Evolutionary conservation across 2,888 invertebrate genomes (phyloP), one percentile per base, ranked within the genome.

Genomic region (Mesorhabditis sp.): DNA sequence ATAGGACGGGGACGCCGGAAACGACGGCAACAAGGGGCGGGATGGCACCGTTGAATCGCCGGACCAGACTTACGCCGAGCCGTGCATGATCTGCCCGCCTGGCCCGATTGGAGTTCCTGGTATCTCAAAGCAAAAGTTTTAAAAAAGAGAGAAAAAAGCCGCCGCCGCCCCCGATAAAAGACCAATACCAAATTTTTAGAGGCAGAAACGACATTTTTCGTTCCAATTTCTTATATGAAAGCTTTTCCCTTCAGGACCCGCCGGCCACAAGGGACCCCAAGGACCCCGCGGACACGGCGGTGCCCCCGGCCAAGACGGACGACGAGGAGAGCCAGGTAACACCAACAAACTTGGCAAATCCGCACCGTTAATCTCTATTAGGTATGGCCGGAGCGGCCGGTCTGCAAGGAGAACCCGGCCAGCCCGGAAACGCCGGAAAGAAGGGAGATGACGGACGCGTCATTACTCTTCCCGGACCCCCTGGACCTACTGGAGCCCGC

Each of bases 361-460:
- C n/a, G 2, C 2, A 50, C 7, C n/a, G 58, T n/a, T 2, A 50
- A 50, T 50, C n/a, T 50, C 10, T 2, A 2, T 50, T 50, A 50
- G 83, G 83, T 65, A 83, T 83, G 83, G 72, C 74, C 6, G 83
- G 83, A 72, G 77, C 82, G 63, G 77, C 80, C 6, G 82, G 82
- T 63, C 77, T 78, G 4, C 74, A 74, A 67, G 80, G 79, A 43
- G 71, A 72, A 6, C 77, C 75, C 45, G 78, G 78, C 68, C 71
- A 74, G 62, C 74, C 72, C 44, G 79, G 79, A 71, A 69, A 73
- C 43, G 67, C 67, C 42, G 78, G 81, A 44, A 73, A 76, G 72
- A 72, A 72, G 69, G 78, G 79, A 65, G 73, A 73, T n/a, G 74
- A 76, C 69, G 80, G 78, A 62, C 62, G 73, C 6, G 76, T 77